These are phyloP conservation scores for Gallinago stenura DNA, from an alignment of 2,797 vertebrate genomes.

Conservation along the genomic window DNA sequence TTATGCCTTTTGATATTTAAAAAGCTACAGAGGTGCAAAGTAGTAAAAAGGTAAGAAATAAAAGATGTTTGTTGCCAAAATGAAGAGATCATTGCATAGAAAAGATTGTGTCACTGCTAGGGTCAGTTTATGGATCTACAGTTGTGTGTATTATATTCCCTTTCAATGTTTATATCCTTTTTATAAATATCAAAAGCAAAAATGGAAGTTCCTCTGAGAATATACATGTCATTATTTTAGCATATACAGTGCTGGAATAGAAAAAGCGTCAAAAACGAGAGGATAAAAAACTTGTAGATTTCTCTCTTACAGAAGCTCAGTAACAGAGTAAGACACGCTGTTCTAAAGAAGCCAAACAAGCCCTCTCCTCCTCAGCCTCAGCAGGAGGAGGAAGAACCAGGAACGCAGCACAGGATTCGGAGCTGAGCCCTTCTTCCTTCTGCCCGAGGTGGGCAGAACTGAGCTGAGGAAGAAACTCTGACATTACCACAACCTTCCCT, in stretches of 20 bases:
- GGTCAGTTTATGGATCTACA: neutral
- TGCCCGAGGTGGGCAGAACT: fast-evolving
- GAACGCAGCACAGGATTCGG: neutral
- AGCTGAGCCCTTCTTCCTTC: neutral
- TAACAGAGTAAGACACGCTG: neutral
- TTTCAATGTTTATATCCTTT: neutral
- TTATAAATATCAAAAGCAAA: neutral
- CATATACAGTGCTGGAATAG: neutral
- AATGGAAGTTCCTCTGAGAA: neutral
- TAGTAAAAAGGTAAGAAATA: neutral
- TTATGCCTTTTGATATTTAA: neutral
- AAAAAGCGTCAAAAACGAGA: neutral
- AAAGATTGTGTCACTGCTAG: neutral
- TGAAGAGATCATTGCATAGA: neutral
- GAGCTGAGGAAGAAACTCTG: neutral
- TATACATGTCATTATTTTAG: neutral
- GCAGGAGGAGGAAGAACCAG: neutral
- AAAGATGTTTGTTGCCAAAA: neutral
- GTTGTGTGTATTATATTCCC: neutral
- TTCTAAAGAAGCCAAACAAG: neutral
- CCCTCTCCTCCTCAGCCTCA: neutral
- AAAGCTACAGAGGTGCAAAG: neutral
- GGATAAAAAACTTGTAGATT: neutral
- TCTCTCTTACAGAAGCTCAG: neutral
- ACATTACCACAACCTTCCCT: neutral